Conservation (phyloP, 1,140 invertebrate genomes). For the Drosophila chauvacae region DNA sequence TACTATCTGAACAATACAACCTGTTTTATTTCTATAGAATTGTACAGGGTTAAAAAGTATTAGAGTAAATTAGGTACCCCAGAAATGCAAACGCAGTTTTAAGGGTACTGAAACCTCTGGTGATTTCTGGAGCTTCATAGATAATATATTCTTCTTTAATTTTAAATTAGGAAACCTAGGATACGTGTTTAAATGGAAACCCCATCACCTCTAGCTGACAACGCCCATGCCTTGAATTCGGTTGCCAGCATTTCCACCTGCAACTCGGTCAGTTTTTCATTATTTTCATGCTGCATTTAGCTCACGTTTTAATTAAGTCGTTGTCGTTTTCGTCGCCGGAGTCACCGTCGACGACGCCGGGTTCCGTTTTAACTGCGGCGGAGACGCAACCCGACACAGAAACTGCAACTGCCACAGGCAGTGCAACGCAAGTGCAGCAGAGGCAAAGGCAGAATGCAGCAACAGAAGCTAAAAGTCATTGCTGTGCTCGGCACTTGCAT, state of each 20-base stretch:
- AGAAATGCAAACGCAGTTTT: too few species aligned
- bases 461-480: conserved; percentile 57
- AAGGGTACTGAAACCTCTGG: background rate
- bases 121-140: background rate
- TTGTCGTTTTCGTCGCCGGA: conserved; percentile 44
- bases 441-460: conserved; percentile 5
- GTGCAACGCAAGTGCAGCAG: conserved; percentile 15
- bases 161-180: background rate
- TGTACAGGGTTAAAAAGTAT: too few species aligned
- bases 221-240: conserved; percentile 22
- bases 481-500: conserved; percentile 72
- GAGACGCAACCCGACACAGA: conserved; percentile 21
- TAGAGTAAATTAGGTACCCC: too few species aligned
- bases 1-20: too few species aligned
- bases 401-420: conserved; percentile 13
- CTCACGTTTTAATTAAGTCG: conserved; percentile 83
- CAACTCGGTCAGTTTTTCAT: conserved; percentile 82
- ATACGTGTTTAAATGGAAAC: background rate
- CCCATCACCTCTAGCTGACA: background rate
- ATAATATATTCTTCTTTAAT: too few species aligned
- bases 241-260: conserved; percentile 68
- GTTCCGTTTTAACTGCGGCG: conserved; percentile 42
- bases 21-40: too few species aligned
- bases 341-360: conserved; percentile 33
- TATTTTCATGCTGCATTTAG: conserved; percentile 83